phyloP scores from a whole-genome alignment of 2,888 invertebrate species.

The Operophtera brumata region DNA sequence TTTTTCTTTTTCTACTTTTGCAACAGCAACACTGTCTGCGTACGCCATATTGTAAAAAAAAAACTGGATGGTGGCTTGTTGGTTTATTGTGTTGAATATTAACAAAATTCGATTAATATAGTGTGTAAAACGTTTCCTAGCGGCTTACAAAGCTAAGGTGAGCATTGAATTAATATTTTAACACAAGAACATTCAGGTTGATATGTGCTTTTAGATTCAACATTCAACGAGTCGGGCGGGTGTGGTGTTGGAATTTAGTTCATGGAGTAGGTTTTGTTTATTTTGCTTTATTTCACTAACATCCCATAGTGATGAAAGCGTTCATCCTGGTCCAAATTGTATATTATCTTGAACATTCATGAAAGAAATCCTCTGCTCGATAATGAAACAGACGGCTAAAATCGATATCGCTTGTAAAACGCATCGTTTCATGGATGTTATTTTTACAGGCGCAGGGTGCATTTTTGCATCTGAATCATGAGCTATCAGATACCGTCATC shows the following conservation, averaged over 20 bases:
- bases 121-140: conserved; percentile 41
- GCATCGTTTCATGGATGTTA: conserved; percentile 35
- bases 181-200: background rate
- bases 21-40: conserved; percentile 1
- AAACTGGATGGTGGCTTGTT: conserved; percentile 57
- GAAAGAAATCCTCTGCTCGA: background rate
- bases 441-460: conserved; percentile 82
- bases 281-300: conserved; percentile 55
- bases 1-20: too few relatives aligned
- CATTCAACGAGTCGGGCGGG: conserved; percentile 50
- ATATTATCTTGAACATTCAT: background rate
- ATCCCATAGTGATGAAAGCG: background rate
- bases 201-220: background rate
- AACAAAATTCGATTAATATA: conserved; percentile 44
- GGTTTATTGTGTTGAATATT: conserved; percentile 49
- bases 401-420: conserved; percentile 52
- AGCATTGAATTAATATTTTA: conserved; percentile 21
- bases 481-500: conserved; percentile 91
- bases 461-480: conserved; percentile 85
- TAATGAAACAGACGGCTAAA: conserved; percentile 11
- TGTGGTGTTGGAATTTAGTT: conserved; percentile 76
- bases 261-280: conserved; percentile 62
- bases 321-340: background rate
- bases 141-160: conserved; percentile 56
- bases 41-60: conserved; percentile 48